Percentiles rank a stretch among this genome's conserved stretches.
Conservation (phyloP, 2,888 invertebrate genomes). For the Synanthedon myopaeformis region DNA sequence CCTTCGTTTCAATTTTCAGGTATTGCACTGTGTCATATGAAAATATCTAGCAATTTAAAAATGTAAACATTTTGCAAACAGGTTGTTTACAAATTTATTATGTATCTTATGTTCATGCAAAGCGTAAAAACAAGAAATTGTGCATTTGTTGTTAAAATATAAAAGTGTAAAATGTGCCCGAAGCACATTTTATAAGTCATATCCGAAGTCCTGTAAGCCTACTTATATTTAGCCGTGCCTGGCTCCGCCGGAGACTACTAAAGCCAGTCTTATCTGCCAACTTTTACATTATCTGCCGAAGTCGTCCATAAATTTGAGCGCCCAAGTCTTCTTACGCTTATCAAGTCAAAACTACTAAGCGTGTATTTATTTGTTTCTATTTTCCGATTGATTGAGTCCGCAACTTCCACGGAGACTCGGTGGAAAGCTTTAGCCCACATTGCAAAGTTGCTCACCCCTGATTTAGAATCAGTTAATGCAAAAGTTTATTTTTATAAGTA, state of each 20-base stretch:
- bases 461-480: slow-evolving; percentile 71
- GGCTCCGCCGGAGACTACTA: slow-evolving; percentile 28
- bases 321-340: slow-evolving; percentile 53
- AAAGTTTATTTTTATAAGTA: slow-evolving; percentile 73
- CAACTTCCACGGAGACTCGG: slow-evolving; percentile 40
- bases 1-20: no score
- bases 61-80: no score
- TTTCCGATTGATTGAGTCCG: slow-evolving; percentile 58
- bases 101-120: no score
- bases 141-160: not conserved
- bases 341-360: slow-evolving; percentile 64
- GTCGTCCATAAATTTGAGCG: slow-evolving; percentile 54
- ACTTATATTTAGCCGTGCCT: slow-evolving; percentile 40
- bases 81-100: no score
- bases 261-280: slow-evolving; percentile 58
- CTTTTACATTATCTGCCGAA: slow-evolving; percentile 60
- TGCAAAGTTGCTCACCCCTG: slow-evolving; percentile 47
- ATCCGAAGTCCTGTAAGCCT: slow-evolving; percentile 23
- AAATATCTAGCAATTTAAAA: no score
- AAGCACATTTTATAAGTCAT: slow-evolving; percentile 26
- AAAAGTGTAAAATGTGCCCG: not conserved
- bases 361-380: slow-evolving; percentile 66
- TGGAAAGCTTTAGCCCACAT: slow-evolving; percentile 47
- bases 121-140: no score
- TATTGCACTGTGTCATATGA: no score